These are phyloP conservation scores for Thamnophis sirtalis DNA, from an alignment of 2,113 vertebrate genomes.

Conservation along the genomic window DNA sequence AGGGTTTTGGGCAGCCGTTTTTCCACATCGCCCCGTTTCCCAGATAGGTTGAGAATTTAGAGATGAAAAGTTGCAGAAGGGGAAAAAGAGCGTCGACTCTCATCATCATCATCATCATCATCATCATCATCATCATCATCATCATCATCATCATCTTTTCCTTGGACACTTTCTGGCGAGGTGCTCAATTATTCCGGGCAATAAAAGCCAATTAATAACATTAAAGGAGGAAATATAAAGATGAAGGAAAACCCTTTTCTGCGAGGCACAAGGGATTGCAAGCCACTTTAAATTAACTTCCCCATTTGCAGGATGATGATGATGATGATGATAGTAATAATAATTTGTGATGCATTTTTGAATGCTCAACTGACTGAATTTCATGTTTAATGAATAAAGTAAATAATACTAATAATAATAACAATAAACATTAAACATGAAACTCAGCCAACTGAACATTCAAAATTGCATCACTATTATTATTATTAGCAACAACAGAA, in stretches of 20 bases:
- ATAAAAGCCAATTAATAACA: background rate
- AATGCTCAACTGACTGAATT: too few species aligned
- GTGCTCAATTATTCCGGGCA: background rate
- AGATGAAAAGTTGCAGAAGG: background rate
- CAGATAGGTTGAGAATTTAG: background rate
- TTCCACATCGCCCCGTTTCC: background rate
- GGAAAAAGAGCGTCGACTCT: background rate
- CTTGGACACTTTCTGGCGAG: background rate
- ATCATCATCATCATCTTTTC: background rate
- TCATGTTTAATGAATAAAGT: too few species aligned
- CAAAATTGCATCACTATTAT: too few species aligned
- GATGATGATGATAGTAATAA: accelerated
- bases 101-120: too few species aligned
- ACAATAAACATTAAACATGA: too few species aligned
- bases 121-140: too few species aligned
- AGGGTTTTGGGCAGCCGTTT: background rate
- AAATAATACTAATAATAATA: background rate
- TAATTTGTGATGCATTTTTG: too few species aligned
- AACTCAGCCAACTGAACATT: too few species aligned
- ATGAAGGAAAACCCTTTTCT: background rate
- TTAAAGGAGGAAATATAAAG: background rate
- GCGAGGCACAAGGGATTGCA: background rate
- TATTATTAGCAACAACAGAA: too few species aligned
- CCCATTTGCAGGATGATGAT: background rate
- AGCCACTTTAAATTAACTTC: background rate